Evolutionary conservation across 2,113 vertebrate genomes (phyloP).

Genomic region (Istiophorus platypterus): DNA sequence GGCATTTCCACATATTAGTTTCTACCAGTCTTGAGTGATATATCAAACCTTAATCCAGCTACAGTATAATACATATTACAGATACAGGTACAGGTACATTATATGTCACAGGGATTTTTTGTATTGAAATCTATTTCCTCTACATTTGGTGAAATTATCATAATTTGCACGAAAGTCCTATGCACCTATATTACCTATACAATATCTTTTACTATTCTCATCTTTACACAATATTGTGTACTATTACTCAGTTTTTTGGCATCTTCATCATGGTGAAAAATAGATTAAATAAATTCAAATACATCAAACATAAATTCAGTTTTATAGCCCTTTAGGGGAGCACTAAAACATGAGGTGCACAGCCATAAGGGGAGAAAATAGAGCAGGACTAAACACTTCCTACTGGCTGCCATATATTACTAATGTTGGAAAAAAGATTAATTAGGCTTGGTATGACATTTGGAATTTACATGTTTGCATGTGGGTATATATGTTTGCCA

Average conservation of each 20-base stretch:
- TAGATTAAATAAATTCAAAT: slow-evolving; percentile 29
- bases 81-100: no score
- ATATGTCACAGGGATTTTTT: no score
- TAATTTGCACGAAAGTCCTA: background rate
- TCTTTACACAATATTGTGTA: background rate
- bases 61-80: background rate
- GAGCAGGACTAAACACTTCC: slow-evolving; percentile 69
- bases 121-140: background rate
- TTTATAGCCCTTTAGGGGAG: slow-evolving; percentile 19
- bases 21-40: background rate
- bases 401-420: slow-evolving; percentile 71
- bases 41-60: background rate
- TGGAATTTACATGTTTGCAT: slow-evolving; percentile 33
- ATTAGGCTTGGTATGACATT: slow-evolving; percentile 61
- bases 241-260: background rate
- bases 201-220: background rate
- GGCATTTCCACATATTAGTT: background rate
- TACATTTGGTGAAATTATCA: background rate
- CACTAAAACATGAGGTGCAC: slow-evolving; percentile 38
- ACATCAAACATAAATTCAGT: slow-evolving; percentile 24
- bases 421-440: slow-evolving; percentile 77
- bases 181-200: background rate
- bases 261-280: slow-evolving; percentile 7
- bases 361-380: slow-evolving; percentile 57
- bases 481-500: slow-evolving; percentile 39